Percentiles rank a stretch among this genome's conserved stretches.
Evolutionary conservation across 2,113 vertebrate genomes (phyloP).

Genomic region (Pelusios castaneus): DNA sequence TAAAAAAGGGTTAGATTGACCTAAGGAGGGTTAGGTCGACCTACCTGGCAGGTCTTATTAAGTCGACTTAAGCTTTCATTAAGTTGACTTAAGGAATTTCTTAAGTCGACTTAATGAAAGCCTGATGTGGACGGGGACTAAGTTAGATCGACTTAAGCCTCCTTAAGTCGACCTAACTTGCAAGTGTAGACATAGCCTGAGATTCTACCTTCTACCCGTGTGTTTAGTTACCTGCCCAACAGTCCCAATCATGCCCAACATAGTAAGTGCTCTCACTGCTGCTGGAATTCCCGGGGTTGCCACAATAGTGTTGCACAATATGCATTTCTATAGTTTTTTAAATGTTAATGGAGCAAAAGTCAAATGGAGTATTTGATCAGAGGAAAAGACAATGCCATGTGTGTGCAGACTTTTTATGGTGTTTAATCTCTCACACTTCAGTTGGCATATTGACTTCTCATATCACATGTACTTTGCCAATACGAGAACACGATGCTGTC

Average conservation of each 20-base stretch:
- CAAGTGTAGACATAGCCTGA: too few species aligned
- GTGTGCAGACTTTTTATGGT: neutral
- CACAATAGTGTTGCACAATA: neutral
- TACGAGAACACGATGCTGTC: neutral
- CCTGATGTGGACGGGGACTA: too few species aligned
- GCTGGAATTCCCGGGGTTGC: neutral
- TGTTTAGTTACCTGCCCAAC: neutral
- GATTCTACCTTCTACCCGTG: neutral
- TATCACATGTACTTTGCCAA: neutral
- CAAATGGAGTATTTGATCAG: neutral
- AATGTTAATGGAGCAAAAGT: neutral
- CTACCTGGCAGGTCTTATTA: too few species aligned
- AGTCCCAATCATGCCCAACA: neutral
- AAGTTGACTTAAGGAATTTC: too few species aligned
- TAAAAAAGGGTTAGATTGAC: too few species aligned
- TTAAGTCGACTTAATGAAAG: too few species aligned
- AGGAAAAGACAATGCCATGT: neutral
- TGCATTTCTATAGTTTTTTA: neutral
- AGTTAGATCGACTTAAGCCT: too few species aligned
- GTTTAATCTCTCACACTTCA: neutral
- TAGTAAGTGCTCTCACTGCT: neutral
- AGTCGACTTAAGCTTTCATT: too few species aligned
- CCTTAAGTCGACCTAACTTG: too few species aligned
- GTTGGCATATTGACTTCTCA: neutral
- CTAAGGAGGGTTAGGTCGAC: too few species aligned